Evolutionary conservation across 2,888 invertebrate genomes (phyloP).

Genomic region (Nomada fabriciana): DNA sequence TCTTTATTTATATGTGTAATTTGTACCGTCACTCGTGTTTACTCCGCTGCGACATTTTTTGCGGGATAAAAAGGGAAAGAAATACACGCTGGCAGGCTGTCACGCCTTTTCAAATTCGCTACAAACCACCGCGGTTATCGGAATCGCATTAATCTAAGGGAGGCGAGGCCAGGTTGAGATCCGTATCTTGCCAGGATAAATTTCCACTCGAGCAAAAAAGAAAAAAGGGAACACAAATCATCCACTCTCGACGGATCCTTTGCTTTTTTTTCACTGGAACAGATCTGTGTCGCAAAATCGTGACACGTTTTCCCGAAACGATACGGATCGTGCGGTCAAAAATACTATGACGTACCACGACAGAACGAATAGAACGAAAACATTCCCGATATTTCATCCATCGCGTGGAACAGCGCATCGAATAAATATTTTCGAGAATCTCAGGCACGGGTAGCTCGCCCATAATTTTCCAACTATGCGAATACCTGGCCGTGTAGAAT

Average conservation of each 20-base stretch:
- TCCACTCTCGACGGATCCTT: slow-evolving; percentile 4
- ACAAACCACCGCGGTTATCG: slow-evolving; percentile 55
- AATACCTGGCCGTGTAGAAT: slow-evolving; percentile 13
- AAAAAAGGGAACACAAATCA: slow-evolving; percentile 34
- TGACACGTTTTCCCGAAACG: background rate
- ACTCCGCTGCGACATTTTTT: slow-evolving; percentile 1
- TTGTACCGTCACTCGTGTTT: slow-evolving; percentile 17
- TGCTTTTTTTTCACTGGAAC: slow-evolving; percentile 33
- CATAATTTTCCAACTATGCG: slow-evolving; percentile 3
- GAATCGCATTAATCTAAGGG: slow-evolving; percentile 60
- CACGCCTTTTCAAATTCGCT: slow-evolving; percentile 38
- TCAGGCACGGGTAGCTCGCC: slow-evolving; percentile 15
- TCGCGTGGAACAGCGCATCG: background rate
- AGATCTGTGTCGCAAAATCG: background rate
- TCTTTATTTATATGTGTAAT: background rate
- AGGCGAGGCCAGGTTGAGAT: slow-evolving; percentile 18
- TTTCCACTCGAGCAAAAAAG: slow-evolving; percentile 8
- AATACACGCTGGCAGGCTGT: slow-evolving; percentile 35
- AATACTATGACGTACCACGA: background rate
- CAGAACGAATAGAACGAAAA: slow-evolving; percentile 13
- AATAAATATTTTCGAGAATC: slow-evolving; percentile 23
- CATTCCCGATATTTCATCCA: slow-evolving; percentile 18
- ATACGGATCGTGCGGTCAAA: background rate
- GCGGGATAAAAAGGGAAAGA: background rate
- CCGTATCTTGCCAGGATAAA: slow-evolving; percentile 37